phyloP scores from a whole-genome alignment of 2,888 invertebrate genomes.

The Cephonodes hylas region DNA sequence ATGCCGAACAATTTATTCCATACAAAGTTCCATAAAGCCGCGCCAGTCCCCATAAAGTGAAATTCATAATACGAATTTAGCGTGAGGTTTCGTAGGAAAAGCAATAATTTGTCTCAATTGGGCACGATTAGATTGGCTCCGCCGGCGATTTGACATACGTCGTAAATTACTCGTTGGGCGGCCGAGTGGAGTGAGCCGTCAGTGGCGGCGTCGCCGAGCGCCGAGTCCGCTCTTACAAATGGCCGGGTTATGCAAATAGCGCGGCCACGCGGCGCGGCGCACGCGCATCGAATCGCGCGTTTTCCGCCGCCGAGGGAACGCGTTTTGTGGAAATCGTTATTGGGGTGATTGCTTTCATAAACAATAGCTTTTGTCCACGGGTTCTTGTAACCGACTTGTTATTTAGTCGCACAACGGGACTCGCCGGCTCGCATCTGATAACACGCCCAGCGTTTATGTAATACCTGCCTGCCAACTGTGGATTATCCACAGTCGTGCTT shows the following conservation, averaged over 20 bases:
- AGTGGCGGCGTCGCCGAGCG: conserved; percentile 26
- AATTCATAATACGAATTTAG: conserved; percentile 70
- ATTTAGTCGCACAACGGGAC: conserved; percentile 66
- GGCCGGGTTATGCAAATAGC: conserved; percentile 66
- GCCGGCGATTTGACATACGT: conserved; percentile 77
- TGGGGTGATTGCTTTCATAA: conserved; percentile 80
- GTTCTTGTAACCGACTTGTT: conserved; percentile 64
- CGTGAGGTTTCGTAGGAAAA: conserved; percentile 77
- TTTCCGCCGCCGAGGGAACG: conserved; percentile 67
- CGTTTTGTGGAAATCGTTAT: conserved; percentile 79
- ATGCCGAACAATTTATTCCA: conserved; percentile 44
- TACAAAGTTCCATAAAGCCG: conserved; percentile 56
- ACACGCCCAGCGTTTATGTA: conserved; percentile 44
- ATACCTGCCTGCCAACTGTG: conserved; percentile 37
- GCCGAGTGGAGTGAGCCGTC: conserved; percentile 57
- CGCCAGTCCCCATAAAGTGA: conserved; percentile 57
- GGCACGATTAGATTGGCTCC: conserved; percentile 78
- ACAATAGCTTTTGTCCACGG: conserved; percentile 76
- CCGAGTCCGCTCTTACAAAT: conserved; percentile 40
- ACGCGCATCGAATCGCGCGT: conserved; percentile 78
- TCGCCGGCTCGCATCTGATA: conserved; percentile 51
- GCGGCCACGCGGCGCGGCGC: conserved; percentile 59
- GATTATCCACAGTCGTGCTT: conserved; percentile 39
- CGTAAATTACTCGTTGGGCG: conserved; percentile 72
- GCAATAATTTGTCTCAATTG: conserved; percentile 80